These are phyloP conservation scores for Thalassoma bifasciatum DNA, from an alignment of 2,113 vertebrate genomes.

Conservation along the genomic window DNA sequence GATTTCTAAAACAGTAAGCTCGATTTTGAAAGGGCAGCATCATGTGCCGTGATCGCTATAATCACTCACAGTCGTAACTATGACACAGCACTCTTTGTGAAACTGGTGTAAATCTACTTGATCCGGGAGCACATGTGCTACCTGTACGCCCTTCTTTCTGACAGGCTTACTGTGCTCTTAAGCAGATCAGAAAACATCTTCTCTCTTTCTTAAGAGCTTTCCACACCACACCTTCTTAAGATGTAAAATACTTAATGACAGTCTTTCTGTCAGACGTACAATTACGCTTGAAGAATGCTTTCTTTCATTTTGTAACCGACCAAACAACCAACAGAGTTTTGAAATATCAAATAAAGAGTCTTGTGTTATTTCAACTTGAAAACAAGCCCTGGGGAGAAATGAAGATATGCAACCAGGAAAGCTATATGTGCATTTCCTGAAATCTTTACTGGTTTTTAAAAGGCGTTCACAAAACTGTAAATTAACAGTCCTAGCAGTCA, in stretches of 20 bases:
- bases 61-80: constrained; percentile 33
- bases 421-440: too few species aligned
- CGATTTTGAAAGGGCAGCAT: constrained; percentile 5
- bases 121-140: constrained; percentile 26
- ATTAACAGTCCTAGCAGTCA: too few species aligned
- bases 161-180: constrained; percentile 29
- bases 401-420: neutral
- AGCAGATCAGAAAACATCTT: constrained; percentile 44
- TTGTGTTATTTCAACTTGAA: constrained; percentile 47
- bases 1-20: too few species aligned
- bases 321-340: constrained; percentile 38
- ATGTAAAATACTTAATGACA: constrained; percentile 66
- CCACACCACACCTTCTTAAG: constrained; percentile 58
- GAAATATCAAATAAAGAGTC: constrained; percentile 34
- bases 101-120: constrained; percentile 34
- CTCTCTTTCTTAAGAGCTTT: constrained; percentile 31
- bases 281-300: constrained; percentile 57
- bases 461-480: too few species aligned
- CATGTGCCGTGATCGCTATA: constrained; percentile 36
- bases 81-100: constrained; percentile 35
- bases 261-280: constrained; percentile 64
- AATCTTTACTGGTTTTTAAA: too few species aligned
- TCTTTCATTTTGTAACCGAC: constrained; percentile 25
- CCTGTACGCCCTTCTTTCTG: constrained; percentile 4
- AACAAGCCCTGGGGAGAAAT: constrained; percentile 12